Base-by-base conservation (phyloP, 2,113 vertebrate genomes). In the Pungitius pungitius region DNA sequence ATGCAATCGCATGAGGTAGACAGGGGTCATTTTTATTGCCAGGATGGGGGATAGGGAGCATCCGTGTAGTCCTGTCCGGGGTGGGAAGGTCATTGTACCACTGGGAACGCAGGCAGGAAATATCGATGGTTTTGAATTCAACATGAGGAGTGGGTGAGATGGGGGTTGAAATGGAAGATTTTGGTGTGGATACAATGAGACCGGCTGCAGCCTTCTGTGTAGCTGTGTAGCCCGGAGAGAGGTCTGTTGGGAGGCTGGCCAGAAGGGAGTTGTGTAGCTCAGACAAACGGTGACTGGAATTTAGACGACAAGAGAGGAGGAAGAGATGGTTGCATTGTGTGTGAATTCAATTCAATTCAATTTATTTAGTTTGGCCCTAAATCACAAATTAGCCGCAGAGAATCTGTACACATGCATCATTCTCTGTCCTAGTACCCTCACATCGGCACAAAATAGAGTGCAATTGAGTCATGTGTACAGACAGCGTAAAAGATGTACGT, bases 111-210 rank as follows among this genome's bases (percentile, higher is more conserved):
- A 57, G 45, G 37, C n/a, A 75, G 75, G 61, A 55, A 37, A 65
- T 67, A 76, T 78, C 39, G 14, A 22, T 72, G 73, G 76, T 62
- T 59, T 68, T 58, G 81, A 84, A 86, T 88, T 82, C 59, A 68
- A 62, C 59, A 74, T 71, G 61, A 83, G 68, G 66, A 77, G 70
- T 15, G 26, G 10, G 68, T 6, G 52, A 85, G 74, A 35, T 30
- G 22, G 66, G 33, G 33, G 78, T 47, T 73, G 78, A 78, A 87
- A 86, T 73, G 52, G 69, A 73, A 27, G 81, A 85, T 73, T 84
- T 85, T 84, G 77, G 71, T 80, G 75, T 60, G 73, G 56, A 82
- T 73, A 80, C 83, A 75, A 77, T 39, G 54, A 88, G 80, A 82
- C 73, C 39, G 71, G 81, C 81, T 63, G 55, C 58, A 82, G 78